phyloP scores from a whole-genome alignment of 2,113 vertebrate genomes.

The Datnioides undecimradiatus region DNA sequence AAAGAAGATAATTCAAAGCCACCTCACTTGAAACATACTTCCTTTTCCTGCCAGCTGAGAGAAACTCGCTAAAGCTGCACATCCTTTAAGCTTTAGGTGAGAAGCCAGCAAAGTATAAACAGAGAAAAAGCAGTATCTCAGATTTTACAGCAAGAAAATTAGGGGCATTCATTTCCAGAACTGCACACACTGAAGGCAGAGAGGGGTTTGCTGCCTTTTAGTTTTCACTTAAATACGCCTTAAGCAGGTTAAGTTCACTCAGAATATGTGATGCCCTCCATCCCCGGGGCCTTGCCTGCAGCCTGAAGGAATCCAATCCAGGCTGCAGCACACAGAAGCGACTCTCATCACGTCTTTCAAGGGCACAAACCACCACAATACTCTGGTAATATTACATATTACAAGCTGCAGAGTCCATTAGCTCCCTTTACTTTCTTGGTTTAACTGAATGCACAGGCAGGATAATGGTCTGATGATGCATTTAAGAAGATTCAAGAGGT shows the following conservation, averaged over 20 bases:
- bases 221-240: slow-evolving; percentile 9
- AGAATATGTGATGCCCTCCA: neutral
- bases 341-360: neutral
- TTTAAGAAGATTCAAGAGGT: neutral
- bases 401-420: neutral
- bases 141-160: neutral
- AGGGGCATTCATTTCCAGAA: neutral
- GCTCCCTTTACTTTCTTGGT: neutral
- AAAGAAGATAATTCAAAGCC: neutral
- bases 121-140: neutral
- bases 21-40: neutral
- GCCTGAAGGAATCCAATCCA: slow-evolving; percentile 4
- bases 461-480: neutral
- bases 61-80: neutral
- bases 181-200: neutral
- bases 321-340: neutral
- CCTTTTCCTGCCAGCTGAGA: neutral
- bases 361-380: neutral
- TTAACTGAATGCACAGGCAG: neutral
- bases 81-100: neutral
- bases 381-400: neutral
- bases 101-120: slow-evolving; percentile 13
- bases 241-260: neutral
- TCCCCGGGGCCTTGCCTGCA: neutral
- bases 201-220: neutral